Evolutionary conservation across 2,888 invertebrate species (phyloP), one percentile per base, ranked within the genome.

Genomic region (Barypeithes pellucidus): DNA sequence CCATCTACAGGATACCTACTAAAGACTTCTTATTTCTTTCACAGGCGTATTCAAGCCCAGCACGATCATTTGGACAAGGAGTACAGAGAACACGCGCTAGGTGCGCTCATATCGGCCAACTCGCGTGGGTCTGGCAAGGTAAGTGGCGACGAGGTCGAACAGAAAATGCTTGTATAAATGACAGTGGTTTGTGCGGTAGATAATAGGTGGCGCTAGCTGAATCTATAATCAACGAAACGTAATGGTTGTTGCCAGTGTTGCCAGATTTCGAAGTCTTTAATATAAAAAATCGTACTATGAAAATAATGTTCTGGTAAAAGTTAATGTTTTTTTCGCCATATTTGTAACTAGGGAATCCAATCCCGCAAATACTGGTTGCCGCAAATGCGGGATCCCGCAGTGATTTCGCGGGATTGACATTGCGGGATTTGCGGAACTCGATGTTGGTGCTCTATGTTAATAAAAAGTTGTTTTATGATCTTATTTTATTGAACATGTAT

Each of bases 61-160:
- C 90, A 92, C 82, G 90, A 92, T 80, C 91, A 91, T 78, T 86
- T 92, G 80, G 91, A 92, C 79, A 90, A 91, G 80, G 92, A 92
- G 80, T 92, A 92, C 82, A 86, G 89, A 77, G 89, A 89, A 77
- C 90, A 91, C 81, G 91, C 91, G 62, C 88, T 91, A 68, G 91
- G 91, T 68, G 90, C 90, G 73, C 86, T 92, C 54, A 86, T 90
- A 47, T 89, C 89, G 77, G 88, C 88, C 50, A 90, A 91, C 81
- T 89, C 89, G 20, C 87, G 90, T 75, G 90, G 89, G 73, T 89
- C 88, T 66, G 91, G 90, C 80, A 91, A 91, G 87, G 91, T 91
- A 83, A 85, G 87, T 57, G 33, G 14, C 1, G 2, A 24, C 7
- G 7, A 39, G 2, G 4, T 39, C 9, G 12, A n/a, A 39, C 79